Base-by-base conservation (phyloP, 2,113 vertebrate species). In the Gymnocephalus cernua region DNA sequence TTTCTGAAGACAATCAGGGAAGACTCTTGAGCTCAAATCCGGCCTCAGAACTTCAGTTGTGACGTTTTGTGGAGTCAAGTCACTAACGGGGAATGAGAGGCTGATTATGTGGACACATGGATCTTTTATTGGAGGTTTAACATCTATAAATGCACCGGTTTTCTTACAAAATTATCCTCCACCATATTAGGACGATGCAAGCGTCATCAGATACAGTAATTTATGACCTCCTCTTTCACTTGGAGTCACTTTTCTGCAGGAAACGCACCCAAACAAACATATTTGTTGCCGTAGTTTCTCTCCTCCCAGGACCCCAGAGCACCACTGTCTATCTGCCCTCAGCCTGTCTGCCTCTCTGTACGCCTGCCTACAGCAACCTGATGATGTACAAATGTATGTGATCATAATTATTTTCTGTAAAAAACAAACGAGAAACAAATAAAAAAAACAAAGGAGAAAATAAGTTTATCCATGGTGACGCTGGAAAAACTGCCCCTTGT, bases 361-460 rank as follows among this genome's bases (percentile, higher is more conserved):
- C 61, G 73, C 61, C 71, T 80, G 72, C 80, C 70, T 50, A 78
- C 77, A 91, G 86, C 86, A 86, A 83, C 86, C 83, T 86, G 61
- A 83, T 77, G 45, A 80, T 92, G 89, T 92, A 88, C 74, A 89
- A 82, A 86, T 90, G 79, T 88, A 88, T 88, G 84, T 88, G 82
- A 82, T 87, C 79, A 80, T 59, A 74, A 78, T 83, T 90, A 82
- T 88, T 91, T 91, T 90, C 74, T 91, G 85, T 91, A 89, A 86
- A 88, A 87, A 83, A n/a, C 32, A 32, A 6, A 32, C 32, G 6
- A 32, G 32, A n/a, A 51, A 51, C 7, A 53, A 50, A 0, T 0
- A 56, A 56, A 29, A 59, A 78, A 54, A 78, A 59, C 4, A n/a
- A 50, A n/a, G n/a, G n/a, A n/a, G 78, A 73, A 71, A 61, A 59